Evolutionary conservation across 1,140 invertebrate species (phyloP).

Genomic region (Papilio dardanus): DNA sequence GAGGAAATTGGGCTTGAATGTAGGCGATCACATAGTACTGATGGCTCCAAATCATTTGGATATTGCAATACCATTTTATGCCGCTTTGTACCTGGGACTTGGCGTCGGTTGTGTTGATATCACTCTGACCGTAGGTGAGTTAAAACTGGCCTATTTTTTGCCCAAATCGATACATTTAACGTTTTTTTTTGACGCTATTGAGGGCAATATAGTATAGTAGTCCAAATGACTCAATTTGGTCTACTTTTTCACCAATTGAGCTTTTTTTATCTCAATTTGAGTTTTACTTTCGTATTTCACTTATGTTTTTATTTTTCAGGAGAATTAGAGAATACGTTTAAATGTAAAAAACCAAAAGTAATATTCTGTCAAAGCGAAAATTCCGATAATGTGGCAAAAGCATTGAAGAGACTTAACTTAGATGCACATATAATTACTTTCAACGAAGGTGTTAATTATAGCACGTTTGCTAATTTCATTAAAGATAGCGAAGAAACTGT

Average conservation of each 20-base stretch:
- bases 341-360: constrained; percentile 56
- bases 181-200: no score
- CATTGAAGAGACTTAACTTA: constrained; percentile 59
- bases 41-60: constrained; percentile 68
- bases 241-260: no score
- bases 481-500: constrained; percentile 49
- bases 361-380: constrained; percentile 72
- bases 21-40: constrained; percentile 62
- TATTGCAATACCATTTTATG: constrained; percentile 61
- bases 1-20: constrained; percentile 51
- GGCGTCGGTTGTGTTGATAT: constrained; percentile 39
- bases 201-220: no score
- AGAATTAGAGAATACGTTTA: constrained; percentile 57
- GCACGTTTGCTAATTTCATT: constrained; percentile 58
- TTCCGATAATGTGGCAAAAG: constrained; percentile 57
- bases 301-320: constrained; percentile 44
- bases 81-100: constrained; percentile 56
- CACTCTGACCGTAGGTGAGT: constrained; percentile 39
- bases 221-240: no score
- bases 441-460: constrained; percentile 62
- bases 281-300: no score
- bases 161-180: no score
- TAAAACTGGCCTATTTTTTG: no score
- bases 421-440: constrained; percentile 65
- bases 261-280: no score